Percentiles rank a stretch among this genome's conserved stretches.
Evolutionary conservation across 2,888 invertebrate genomes (phyloP).

Genomic region (Atrina japonica): DNA sequence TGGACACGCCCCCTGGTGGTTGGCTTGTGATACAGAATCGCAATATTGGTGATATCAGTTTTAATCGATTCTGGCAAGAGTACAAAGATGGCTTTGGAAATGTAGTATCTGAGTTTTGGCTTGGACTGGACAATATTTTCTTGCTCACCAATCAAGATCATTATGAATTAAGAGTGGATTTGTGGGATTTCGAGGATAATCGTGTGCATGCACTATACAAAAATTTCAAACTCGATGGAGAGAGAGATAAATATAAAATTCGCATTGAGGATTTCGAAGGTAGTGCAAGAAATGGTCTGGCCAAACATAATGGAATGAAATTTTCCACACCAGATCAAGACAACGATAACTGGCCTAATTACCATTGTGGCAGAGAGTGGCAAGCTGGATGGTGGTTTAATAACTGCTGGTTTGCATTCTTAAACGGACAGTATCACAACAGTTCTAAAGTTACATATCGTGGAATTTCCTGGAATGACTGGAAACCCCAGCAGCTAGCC

Average conservation of each 20-base stretch:
- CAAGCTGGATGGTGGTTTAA: conserved; percentile 98
- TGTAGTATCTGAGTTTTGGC: conserved; percentile 74
- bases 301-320: conserved; percentile 94
- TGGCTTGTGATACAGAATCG: conserved; percentile 76
- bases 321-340: conserved; percentile 95
- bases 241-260: conserved; percentile 75
- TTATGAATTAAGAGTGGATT: conserved; percentile 75
- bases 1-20: conserved; percentile 81
- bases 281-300: conserved; percentile 93
- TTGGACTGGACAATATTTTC: conserved; percentile 79
- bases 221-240: conserved; percentile 76
- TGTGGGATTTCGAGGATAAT: conserved; percentile 78
- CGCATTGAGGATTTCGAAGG: conserved; percentile 80
- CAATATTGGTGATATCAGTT: conserved; percentile 64
- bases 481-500: conserved; percentile 78
- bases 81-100: conserved; percentile 78
- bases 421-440: conserved; percentile 92
- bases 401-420: conserved; percentile 95
- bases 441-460: conserved; percentile 70
- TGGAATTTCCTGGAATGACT: conserved; percentile 79
- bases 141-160: conserved; percentile 75
- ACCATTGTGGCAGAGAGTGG: conserved; percentile 95
- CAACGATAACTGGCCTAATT: conserved; percentile 88
- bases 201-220: conserved; percentile 76
- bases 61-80: conserved; percentile 73